These are phyloP conservation scores for Corythaeola cristata DNA, from an alignment of 2,113 vertebrate species.

Conservation along the genomic window DNA sequence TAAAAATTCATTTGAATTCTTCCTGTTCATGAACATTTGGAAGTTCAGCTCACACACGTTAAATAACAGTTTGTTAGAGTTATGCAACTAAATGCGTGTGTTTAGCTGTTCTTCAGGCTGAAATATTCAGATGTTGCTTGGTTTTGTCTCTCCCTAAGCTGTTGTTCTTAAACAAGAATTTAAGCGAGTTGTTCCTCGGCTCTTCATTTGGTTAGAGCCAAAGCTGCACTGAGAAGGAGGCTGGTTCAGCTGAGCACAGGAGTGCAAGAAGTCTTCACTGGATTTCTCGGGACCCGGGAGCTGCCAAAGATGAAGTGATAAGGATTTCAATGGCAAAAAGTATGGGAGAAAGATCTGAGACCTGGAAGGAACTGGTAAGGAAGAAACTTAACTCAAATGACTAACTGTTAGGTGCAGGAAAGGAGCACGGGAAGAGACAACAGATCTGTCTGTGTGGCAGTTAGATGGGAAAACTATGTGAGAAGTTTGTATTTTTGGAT, in stretches of 20 bases:
- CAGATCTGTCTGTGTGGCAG: neutral
- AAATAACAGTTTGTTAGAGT: neutral
- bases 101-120: neutral
- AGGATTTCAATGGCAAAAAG: neutral
- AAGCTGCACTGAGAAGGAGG: neutral
- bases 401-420: neutral
- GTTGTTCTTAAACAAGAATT: neutral
- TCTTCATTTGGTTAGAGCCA: neutral
- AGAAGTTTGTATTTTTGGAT: conserved; percentile 27
- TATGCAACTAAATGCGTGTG: neutral
- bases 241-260: neutral
- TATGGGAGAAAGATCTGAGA: neutral
- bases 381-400: neutral
- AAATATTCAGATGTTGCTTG: neutral
- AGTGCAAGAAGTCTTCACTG: neutral
- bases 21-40: neutral
- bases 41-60: neutral
- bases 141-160: neutral
- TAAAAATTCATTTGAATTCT: neutral
- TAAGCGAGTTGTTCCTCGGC: neutral
- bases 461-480: conserved; percentile 10
- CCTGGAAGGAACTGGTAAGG: neutral
- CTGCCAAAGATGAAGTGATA: neutral
- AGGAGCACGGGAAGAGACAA: neutral
- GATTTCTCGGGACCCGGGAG: neutral